Conservation (phyloP, 1,140 invertebrate species). For the Lucilia cuprina region DNA sequence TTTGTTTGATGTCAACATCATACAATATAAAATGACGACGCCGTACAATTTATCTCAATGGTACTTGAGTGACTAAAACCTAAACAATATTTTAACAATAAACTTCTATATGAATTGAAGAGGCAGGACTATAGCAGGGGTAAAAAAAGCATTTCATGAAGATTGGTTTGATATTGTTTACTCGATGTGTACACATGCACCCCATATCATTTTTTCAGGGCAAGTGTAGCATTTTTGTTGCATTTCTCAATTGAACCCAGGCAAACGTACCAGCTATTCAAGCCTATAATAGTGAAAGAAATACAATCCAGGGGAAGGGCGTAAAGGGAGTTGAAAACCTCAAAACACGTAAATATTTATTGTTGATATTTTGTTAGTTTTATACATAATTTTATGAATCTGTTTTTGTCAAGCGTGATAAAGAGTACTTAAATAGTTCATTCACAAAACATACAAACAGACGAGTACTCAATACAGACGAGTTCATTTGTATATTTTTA, state of each 20-base stretch:
- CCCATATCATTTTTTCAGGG: not conserved
- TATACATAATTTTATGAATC: conserved; percentile 18
- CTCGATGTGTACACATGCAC: not conserved
- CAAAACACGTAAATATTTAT: not conserved
- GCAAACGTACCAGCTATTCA: not conserved
- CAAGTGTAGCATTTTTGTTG: conserved; percentile 11
- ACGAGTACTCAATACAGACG: not conserved
- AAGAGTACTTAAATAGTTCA: not conserved
- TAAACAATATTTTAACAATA: conserved; percentile 18
- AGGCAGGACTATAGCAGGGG: not conserved
- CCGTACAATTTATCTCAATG: conserved; percentile 61
- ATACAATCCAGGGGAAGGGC: not conserved
- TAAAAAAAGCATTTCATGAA: not conserved
- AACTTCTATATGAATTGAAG: not conserved
- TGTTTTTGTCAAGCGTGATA: conserved; percentile 17
- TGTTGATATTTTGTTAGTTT: conserved; percentile 4
- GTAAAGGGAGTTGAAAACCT: not conserved
- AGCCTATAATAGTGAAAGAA: too few species aligned
- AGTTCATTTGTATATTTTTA: not conserved
- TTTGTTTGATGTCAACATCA: conserved; percentile 12
- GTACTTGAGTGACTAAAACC: conserved; percentile 44
- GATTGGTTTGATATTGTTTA: not conserved
- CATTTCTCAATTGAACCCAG: not conserved
- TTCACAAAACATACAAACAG: not conserved
- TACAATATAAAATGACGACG: conserved; percentile 40